Conservation (phyloP, 2,797 vertebrate genomes). For the Myotis planiceps region DNA sequence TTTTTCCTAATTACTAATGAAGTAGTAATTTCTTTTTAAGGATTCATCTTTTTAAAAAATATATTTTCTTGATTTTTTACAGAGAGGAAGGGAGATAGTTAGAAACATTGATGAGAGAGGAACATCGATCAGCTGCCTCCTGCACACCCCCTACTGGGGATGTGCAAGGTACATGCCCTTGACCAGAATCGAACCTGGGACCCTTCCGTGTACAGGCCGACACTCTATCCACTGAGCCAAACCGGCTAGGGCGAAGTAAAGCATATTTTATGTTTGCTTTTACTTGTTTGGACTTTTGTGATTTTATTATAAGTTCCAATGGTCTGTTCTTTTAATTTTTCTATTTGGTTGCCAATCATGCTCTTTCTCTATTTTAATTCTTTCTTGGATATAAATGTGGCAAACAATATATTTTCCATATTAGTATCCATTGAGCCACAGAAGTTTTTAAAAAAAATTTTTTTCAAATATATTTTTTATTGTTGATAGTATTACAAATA, state of each 20-base stretch:
- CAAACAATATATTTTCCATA: neutral
- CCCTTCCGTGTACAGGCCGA: too few relatives aligned
- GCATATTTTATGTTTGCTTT: conserved; percentile 3
- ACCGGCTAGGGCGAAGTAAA: neutral
- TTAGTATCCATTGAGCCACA: neutral
- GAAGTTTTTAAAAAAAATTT: neutral
- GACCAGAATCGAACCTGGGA: too few relatives aligned
- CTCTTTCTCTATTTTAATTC: neutral
- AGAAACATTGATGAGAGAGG: too few relatives aligned
- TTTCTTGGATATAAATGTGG: conserved; percentile 6
- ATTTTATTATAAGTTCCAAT: neutral
- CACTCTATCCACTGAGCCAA: too few relatives aligned
- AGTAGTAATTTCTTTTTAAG: neutral
- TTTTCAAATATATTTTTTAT: too few relatives aligned
- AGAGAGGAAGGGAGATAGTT: too few relatives aligned
- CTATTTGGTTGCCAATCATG: neutral
- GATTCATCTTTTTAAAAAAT: too few relatives aligned
- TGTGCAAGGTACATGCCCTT: too few relatives aligned
- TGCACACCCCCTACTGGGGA: too few relatives aligned
- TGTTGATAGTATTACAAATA: too few relatives aligned
- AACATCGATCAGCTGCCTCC: too few relatives aligned
- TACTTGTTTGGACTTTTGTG: conserved; percentile 25
- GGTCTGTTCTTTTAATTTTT: neutral
- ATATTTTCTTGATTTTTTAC: too few relatives aligned
- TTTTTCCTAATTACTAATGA: conserved; percentile 12